These are phyloP conservation scores for Erebia palarica DNA, from an alignment of 2,888 invertebrate species.

Conservation along the genomic window DNA sequence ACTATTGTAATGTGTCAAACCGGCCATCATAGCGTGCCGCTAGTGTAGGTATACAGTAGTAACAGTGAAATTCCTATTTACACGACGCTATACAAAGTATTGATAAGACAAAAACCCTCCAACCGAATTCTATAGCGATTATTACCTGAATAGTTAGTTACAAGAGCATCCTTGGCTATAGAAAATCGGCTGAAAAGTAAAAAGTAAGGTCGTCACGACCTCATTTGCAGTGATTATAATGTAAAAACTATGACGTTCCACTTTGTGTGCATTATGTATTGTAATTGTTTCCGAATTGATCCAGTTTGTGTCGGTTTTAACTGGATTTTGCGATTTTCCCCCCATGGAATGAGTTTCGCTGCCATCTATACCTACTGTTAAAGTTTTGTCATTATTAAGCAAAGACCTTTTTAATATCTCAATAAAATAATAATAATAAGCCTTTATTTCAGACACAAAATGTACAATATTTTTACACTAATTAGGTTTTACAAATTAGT, in stretches of 20 bases:
- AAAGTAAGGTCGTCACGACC: slow-evolving; percentile 59
- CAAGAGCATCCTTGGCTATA: slow-evolving; percentile 51
- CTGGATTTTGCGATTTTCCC: slow-evolving; percentile 22
- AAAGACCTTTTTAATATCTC: too few relatives aligned
- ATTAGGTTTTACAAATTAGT: too few relatives aligned
- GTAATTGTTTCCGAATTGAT: slow-evolving; percentile 31
- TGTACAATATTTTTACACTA: too few relatives aligned
- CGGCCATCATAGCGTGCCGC: too few relatives aligned
- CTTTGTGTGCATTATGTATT: slow-evolving; percentile 36
- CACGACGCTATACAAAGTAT: not conserved
- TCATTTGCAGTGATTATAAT: slow-evolving; percentile 52
- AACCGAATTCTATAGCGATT: slow-evolving; percentile 33
- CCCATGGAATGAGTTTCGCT: too few relatives aligned
- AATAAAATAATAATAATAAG: too few relatives aligned
- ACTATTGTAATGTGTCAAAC: too few relatives aligned
- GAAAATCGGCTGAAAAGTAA: slow-evolving; percentile 52
- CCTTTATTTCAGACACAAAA: too few relatives aligned
- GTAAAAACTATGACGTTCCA: slow-evolving; percentile 54
- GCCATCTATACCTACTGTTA: too few relatives aligned
- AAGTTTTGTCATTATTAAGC: too few relatives aligned
- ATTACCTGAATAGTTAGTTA: slow-evolving; percentile 27
- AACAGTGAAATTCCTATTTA: slow-evolving; percentile 2
- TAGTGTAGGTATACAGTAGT: not conserved
- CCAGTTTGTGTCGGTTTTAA: slow-evolving; percentile 22
- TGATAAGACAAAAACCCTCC: slow-evolving; percentile 18